Evolutionary conservation across 2,888 invertebrate genomes (phyloP).

Genomic region (Orthosia gothica): DNA sequence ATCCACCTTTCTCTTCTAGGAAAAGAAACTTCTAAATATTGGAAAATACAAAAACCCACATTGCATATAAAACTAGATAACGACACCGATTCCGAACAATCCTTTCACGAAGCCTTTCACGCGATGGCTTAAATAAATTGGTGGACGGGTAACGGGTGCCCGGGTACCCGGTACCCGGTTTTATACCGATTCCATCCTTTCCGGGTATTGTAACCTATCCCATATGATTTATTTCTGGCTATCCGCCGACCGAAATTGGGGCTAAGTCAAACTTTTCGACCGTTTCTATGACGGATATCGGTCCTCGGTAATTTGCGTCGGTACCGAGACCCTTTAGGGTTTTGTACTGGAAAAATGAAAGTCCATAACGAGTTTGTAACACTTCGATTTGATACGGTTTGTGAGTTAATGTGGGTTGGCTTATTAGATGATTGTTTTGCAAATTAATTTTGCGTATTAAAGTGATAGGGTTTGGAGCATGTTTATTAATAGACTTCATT

Average conservation of each 20-base stretch:
- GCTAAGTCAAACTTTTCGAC: conserved; percentile 55
- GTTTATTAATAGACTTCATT: not conserved
- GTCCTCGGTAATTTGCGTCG: conserved; percentile 54
- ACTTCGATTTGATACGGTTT: conserved; percentile 38
- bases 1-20: not conserved
- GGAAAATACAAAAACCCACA: conserved; percentile 15
- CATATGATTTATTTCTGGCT: conserved; percentile 79
- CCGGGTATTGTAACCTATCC: conserved; percentile 69
- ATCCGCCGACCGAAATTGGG: conserved; percentile 64
- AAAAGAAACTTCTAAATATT: conserved; percentile 5
- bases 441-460: conserved; percentile 32
- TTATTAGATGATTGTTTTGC: conserved; percentile 29
- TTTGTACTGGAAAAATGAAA: conserved; percentile 47
- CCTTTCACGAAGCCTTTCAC: conserved; percentile 69
- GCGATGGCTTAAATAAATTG: conserved; percentile 75
- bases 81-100: conserved; percentile 58
- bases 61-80: conserved; percentile 41
- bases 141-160: conserved; percentile 58
- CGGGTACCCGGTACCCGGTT: conserved; percentile 54
- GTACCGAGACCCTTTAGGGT: conserved; percentile 37
- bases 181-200: conserved; percentile 61
- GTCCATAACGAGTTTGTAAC: conserved; percentile 54
- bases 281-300: conserved; percentile 61
- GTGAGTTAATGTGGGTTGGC: conserved; percentile 26
- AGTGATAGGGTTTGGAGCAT: not conserved